These are phyloP conservation scores for Ascidia mentula DNA, from an alignment of 23 tunicate species.

Conservation along the genomic window DNA sequence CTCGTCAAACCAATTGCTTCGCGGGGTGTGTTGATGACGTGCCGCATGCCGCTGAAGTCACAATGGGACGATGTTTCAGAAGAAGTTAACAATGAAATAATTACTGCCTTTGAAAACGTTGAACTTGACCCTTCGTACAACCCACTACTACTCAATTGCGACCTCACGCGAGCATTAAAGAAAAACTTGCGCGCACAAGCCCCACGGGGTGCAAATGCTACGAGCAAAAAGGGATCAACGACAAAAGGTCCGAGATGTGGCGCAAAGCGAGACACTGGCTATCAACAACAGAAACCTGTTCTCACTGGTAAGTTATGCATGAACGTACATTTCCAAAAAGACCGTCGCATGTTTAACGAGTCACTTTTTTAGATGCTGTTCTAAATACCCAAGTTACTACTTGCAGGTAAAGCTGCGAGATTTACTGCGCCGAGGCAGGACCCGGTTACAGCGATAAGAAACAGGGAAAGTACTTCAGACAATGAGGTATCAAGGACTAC, in stretches of 20 bases:
- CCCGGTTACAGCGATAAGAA: neutral
- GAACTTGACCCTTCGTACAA: conserved; percentile 31
- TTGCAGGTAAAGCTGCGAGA: conserved; percentile 49
- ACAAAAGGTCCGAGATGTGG: neutral
- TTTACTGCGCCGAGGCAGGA: conserved; percentile 50
- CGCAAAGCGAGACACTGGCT: neutral
- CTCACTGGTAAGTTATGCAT: neutral
- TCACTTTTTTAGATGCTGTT: neutral
- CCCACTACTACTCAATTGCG: conserved; percentile 23
- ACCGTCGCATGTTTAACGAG: neutral
- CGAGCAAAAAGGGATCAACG: neutral
- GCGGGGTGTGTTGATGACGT: conserved; percentile 36
- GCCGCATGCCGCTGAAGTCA: conserved; percentile 14
- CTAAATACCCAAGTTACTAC: neutral
- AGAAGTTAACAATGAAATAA: conserved; percentile 37
- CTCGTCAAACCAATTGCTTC: conserved; percentile 60
- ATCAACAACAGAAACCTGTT: neutral
- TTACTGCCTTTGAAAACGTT: conserved; percentile 13
- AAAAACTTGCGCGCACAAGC: neutral
- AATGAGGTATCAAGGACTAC: neutral
- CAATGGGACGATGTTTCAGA: conserved; percentile 25
- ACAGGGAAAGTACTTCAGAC: neutral
- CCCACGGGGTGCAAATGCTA: neutral
- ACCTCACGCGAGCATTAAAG: neutral
- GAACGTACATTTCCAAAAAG: neutral